Evolutionary conservation across 2,797 vertebrate genomes (phyloP), one percentile per base, ranked within the genome.

Genomic region (Galaxias olidus): DNA sequence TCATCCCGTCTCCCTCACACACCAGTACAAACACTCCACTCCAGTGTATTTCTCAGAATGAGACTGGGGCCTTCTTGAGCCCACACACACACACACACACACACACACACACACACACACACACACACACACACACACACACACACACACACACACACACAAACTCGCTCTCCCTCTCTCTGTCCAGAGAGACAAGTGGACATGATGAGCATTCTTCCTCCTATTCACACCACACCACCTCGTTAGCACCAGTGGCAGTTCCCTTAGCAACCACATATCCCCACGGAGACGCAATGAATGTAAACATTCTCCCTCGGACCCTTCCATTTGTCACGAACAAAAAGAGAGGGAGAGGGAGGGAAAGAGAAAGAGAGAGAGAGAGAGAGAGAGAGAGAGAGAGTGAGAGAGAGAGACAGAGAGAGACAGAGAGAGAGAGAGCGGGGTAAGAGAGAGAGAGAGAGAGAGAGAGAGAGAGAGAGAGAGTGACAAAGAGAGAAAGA

Each of bases 191-290:
- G 15, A 15, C 43, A 15, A 46, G 85, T 82, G 87, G 88, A 89
- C 88, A 91, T 87, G 83, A 80, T 84, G 76, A 76, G 87, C 88
- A 90, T 91, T 91, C 88, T 89, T 87, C 85, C 80, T 84, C 71
- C 81, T 67, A 86, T 91, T 90, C 86, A 90, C 73, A 81, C 78
- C 86, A 90, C 73, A 81, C 78, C 79, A 69, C 71, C 73, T 84
- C 71, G 75, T 88, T 87, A 84, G 87, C 49, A 18, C 86, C 87
- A 87, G 80, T 75, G 76, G 80, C 88, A 84, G 87, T 89, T 90
- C 78, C 88, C 87, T 78, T 63, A 68, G 9, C 85, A 86, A 88
- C 90, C 88, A 88, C 86, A 82, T 86, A 87, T 84, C 86, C 79
- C 79, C 75, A 82, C 81, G 78, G 85, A 88, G 87, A 89, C 87